These are phyloP conservation scores for Indicator indicator DNA, from an alignment of 2,113 vertebrate genomes.

Conservation along the genomic window DNA sequence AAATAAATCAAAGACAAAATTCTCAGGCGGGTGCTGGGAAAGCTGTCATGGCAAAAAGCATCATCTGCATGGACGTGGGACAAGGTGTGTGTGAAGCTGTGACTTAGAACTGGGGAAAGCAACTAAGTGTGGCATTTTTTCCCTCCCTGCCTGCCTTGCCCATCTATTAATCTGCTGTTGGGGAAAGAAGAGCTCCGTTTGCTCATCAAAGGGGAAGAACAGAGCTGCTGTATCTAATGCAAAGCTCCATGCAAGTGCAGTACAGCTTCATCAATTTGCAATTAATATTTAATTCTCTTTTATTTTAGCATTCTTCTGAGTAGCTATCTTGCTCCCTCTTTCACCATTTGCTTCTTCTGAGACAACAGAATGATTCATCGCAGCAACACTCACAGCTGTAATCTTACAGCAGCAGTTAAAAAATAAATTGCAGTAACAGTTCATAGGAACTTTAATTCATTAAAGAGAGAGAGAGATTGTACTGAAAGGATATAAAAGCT, in stretches of 20 bases:
- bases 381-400: background rate
- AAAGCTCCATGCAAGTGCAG: background rate
- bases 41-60: background rate
- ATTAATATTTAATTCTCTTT: background rate
- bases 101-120: background rate
- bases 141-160: background rate
- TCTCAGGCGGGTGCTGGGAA: background rate
- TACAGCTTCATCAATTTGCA: background rate
- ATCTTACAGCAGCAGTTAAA: background rate
- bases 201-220: background rate
- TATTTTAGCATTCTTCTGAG: background rate
- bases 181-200: background rate
- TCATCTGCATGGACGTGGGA: background rate
- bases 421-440: background rate
- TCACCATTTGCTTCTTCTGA: background rate
- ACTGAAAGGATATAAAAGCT: background rate
- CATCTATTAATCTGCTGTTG: background rate
- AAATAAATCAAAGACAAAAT: background rate
- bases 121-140: background rate
- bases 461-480: background rate
- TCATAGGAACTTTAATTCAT: background rate
- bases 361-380: background rate
- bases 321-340: background rate
- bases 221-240: background rate
- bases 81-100: background rate